Base-by-base conservation (phyloP, 2,888 invertebrate genomes). In the Flabesymbios commensalis region DNA sequence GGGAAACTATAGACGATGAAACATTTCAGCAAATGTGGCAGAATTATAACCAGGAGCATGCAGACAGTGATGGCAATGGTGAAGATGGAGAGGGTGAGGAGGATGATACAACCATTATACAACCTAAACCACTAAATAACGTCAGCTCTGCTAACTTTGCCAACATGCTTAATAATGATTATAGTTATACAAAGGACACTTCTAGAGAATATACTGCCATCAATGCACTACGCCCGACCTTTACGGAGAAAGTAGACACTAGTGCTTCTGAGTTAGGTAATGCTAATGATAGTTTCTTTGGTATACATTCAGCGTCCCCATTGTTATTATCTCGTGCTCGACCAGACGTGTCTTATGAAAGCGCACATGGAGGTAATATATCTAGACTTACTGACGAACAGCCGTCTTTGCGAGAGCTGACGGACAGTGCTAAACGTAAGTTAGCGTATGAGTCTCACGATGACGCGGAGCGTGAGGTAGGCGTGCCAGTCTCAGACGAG, bases 51-150 rank as follows among this genome's bases (percentile, higher is more conserved):
- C 14, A 33, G 24, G 26, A 28, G 5, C 17, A 17, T 28, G 32
- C 22, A 1, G 32, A 19, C 29, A 36, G 1, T 17, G 41, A 1
- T 19, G 43, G 29, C 28, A 28, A 43, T 19, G 48, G 39, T 19
- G 22, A 36, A 19, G 48, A 48, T 5, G 36, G 54, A 2, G 48
- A 41, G 1, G 19, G 31, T 2, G 28, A 58, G 5, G 56, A 39
- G 4, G 51, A 58, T 5, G 49, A 56, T 33, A 47, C 61, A 10
- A 41, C 19, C 17, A 22, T 62, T 0, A 56, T 67, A 31, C 39
- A 63, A 47, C 60, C 65, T n/a, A 48, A 48, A 43, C 57, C 67
- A 10, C 57, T 67, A 14, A 67, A 67, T 32, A 54, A 67, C n/a
- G 60, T 65, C 36, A 63, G 65, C 2, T 48, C 53, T n/a, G 61